These are phyloP conservation scores for Anniella stebbinsi DNA, from an alignment of 2,797 vertebrate genomes.

Conservation along the genomic window DNA sequence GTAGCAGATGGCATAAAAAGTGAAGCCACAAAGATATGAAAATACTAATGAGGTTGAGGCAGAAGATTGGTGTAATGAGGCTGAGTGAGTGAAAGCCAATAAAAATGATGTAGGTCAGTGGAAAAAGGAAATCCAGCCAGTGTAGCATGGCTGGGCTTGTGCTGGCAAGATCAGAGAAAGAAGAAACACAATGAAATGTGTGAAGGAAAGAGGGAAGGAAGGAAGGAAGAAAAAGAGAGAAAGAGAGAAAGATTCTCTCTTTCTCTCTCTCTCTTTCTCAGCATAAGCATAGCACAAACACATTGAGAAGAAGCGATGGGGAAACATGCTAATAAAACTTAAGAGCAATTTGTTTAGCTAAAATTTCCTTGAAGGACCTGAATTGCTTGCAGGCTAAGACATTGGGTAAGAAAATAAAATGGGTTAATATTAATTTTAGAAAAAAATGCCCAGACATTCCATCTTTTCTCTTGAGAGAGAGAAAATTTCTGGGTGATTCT, in stretches of 20 bases:
- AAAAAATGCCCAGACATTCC: background rate
- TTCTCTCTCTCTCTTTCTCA: background rate
- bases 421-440: fast-evolving
- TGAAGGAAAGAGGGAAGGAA: background rate
- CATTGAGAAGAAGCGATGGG: background rate
- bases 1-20: constrained; percentile 46
- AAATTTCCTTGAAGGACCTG: background rate
- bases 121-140: constrained; percentile 1
- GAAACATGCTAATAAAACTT: background rate
- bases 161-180: background rate
- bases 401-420: background rate
- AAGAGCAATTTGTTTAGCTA: background rate
- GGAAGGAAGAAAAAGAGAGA: background rate
- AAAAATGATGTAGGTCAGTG: constrained; percentile 3
- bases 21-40: constrained; percentile 34
- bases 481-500: too few species aligned
- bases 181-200: background rate
- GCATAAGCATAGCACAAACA: background rate
- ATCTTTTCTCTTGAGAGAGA: too few species aligned
- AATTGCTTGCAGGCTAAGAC: background rate
- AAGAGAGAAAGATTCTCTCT: too few species aligned
- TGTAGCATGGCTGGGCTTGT: background rate
- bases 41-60: constrained; percentile 15
- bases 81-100: constrained; percentile 4
- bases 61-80: constrained; percentile 8